Evolutionary conservation across 2,797 vertebrate species (phyloP), one percentile per base, ranked within the genome.

Genomic region (Neosilurus hyrtlii): DNA sequence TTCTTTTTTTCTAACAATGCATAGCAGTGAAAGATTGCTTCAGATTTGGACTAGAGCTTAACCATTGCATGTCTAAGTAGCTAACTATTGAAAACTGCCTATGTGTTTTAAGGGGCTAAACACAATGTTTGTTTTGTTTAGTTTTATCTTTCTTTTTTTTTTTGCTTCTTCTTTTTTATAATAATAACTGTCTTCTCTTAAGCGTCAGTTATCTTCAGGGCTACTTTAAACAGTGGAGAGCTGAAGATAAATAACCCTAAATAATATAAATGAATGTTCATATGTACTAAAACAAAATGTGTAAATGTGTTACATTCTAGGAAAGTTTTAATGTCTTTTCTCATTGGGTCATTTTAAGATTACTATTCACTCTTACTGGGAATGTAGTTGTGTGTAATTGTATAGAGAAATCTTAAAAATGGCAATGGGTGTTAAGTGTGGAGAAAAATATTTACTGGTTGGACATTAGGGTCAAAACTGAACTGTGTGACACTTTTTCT

Each of bases 131-230:
- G 86, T 88, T 88, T 87, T 20, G 10, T 43, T 16, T 43, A 26
- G 54, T 10, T 20, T 16, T 12, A 15, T 72, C n/a, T 1, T 14
- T 43, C 2, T 22, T 22, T 43, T 11, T 37, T 49, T 24, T 68
- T 67, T 20, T 30, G 30, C 30, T 49, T 49, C 5, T 9, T 59
- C 35, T 0, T 12, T 67, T 66, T 56, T 26, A 9, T 7, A 30
- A 76, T 63, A 70, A 79, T 24, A 68, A 61, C 71, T 79, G 73
- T 84, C 5, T 70, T 74, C 74, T 66, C 77, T 51, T 59, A 76
- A 86, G 87, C 87, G 86, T 85, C 86, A 85, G 22, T 80, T 88
- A 79, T 89, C 71, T 77, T 74, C 81, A 90, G 85, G 80, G 82
- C 78, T 85, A 84, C 54, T 84, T 77, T 85, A 85, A 82, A 35